A percentile compares a stretch with the other conserved stretches of the same genome.
Evolutionary conservation across 2,888 invertebrate species (phyloP).

Genomic region (Seira sanloemensis): DNA sequence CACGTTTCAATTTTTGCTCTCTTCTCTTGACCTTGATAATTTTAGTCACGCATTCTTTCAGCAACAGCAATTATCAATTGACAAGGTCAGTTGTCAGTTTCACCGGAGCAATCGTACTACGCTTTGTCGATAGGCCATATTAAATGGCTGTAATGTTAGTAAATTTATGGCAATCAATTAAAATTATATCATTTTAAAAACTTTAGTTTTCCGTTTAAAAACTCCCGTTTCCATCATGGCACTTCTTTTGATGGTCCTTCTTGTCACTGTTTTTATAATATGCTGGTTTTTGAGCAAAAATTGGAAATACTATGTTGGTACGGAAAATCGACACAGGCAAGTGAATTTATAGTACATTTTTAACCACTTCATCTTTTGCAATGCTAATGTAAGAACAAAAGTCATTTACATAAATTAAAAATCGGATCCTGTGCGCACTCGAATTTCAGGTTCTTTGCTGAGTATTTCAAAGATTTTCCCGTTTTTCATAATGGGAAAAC

Average conservation of each 20-base stretch:
- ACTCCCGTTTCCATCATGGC: background rate
- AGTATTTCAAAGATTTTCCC: slow-evolving; percentile 41
- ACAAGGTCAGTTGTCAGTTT: no score
- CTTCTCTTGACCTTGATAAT: no score
- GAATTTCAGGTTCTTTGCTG: slow-evolving; percentile 41
- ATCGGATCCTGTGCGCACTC: background rate
- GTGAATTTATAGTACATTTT: background rate
- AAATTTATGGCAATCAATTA: no score
- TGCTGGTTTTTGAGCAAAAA: slow-evolving; percentile 19
- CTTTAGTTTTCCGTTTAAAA: no score
- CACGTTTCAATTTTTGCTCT: no score
- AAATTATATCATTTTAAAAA: no score
- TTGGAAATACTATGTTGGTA: slow-evolving; percentile 22
- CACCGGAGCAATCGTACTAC: no score
- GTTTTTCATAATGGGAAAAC: slow-evolving; percentile 55
- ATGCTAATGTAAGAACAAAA: background rate
- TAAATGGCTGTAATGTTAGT: background rate
- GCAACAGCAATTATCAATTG: no score
- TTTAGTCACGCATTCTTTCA: no score
- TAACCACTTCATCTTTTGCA: background rate
- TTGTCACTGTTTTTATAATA: background rate
- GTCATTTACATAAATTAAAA: background rate
- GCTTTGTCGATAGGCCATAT: background rate
- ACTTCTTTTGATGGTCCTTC: background rate
- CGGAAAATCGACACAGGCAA: slow-evolving; percentile 37